Evolutionary conservation across 2,797 vertebrate genomes (phyloP).

Genomic region (Coluber constrictor): DNA sequence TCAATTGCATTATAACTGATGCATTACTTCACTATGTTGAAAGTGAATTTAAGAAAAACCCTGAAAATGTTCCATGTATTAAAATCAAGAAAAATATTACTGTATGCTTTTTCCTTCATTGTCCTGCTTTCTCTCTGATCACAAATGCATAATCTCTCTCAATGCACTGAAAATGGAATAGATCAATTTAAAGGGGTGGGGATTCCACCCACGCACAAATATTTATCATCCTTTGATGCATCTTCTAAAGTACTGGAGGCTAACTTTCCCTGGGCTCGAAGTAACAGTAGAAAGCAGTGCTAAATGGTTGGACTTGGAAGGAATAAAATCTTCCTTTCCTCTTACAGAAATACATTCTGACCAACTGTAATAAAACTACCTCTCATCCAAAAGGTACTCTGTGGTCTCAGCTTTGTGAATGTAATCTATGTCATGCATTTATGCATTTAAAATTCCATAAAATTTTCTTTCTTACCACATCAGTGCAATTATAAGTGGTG

Average conservation of each 20-base stretch:
- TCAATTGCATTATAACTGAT: conserved; percentile 67
- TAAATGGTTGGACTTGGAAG: conserved; percentile 51
- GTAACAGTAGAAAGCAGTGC: conserved; percentile 56
- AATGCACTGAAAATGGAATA: conserved; percentile 51
- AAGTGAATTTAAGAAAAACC: conserved; percentile 62
- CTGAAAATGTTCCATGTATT: conserved; percentile 53
- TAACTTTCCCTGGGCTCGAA: conserved; percentile 56
- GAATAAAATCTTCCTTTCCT: conserved; percentile 57
- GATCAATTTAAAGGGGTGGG: conserved; percentile 36
- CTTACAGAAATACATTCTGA: conserved; percentile 59
- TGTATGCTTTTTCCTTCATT: conserved; percentile 49
- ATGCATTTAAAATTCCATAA: conserved; percentile 69
- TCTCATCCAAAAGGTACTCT: conserved; percentile 68
- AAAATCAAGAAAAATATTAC: conserved; percentile 60
- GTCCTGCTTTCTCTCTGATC: conserved; percentile 56
- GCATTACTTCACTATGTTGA: conserved; percentile 71
- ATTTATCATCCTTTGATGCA: conserved; percentile 59
- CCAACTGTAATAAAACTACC: conserved; percentile 65
- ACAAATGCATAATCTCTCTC: conserved; percentile 43
- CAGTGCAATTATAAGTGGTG: conserved; percentile 60
- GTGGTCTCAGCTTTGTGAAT: conserved; percentile 53
- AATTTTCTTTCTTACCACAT: conserved; percentile 63
- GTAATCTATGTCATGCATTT: conserved; percentile 65
- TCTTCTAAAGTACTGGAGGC: conserved; percentile 64
- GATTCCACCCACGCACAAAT: conserved; percentile 41